These are phyloP conservation scores for Eupristina koningsbergeri DNA, from an alignment of 1,140 invertebrate genomes.

Conservation along the genomic window DNA sequence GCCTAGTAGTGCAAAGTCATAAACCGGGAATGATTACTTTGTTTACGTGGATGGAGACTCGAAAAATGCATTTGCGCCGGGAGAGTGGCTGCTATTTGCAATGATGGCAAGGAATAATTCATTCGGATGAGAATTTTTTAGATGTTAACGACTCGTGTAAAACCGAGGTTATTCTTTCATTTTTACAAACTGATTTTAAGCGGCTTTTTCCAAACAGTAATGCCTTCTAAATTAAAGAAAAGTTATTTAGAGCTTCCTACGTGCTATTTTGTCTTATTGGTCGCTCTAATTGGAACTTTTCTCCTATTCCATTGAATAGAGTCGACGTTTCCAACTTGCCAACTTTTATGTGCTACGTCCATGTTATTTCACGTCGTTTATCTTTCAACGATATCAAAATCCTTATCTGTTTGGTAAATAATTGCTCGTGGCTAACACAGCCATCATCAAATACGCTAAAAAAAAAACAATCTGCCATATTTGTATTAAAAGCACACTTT, in stretches of 20 bases:
- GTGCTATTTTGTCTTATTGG: too few species aligned
- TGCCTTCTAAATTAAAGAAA: too few species aligned
- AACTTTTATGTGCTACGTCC: not conserved
- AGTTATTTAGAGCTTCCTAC: too few species aligned
- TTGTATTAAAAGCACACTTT: not conserved
- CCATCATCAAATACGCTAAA: not conserved
- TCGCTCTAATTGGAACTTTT: too few species aligned
- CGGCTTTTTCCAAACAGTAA: too few species aligned
- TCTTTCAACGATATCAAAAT: not conserved
- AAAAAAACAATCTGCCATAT: not conserved
- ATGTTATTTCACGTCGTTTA: not conserved
- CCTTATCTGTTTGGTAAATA: not conserved
- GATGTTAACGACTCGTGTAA: too few species aligned
- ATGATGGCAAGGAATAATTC: not conserved
- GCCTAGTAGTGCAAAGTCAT: not conserved
- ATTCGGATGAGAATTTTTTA: not conserved
- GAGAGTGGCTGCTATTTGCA: not conserved
- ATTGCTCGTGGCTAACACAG: not conserved
- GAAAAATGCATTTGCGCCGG: not conserved
- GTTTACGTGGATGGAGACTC: not conserved
- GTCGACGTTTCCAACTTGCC: too few species aligned
- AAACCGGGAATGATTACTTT: conserved; percentile 20
- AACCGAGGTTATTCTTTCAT: not conserved
- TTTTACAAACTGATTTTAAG: not conserved
- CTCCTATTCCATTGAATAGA: too few species aligned